Evolutionary conservation across 2,888 invertebrate genomes (phyloP).

Genomic region (Heliconius charithonia): DNA sequence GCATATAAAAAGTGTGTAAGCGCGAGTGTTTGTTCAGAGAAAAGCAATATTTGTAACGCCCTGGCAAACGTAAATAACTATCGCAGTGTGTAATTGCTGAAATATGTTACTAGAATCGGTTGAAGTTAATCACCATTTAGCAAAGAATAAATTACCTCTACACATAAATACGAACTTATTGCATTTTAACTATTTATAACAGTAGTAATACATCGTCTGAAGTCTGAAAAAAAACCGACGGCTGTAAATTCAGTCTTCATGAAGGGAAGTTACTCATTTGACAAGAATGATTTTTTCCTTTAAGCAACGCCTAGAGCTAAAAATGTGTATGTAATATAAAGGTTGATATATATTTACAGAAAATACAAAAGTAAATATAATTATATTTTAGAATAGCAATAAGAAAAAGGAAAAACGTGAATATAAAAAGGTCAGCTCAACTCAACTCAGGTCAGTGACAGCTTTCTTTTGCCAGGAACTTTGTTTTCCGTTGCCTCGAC

Average conservation of each 20-base stretch:
- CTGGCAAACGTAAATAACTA: not conserved
- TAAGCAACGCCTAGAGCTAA: too few relatives aligned
- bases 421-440: not conserved
- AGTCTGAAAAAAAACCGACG: too few relatives aligned
- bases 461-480: slow-evolving; percentile 8
- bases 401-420: not conserved
- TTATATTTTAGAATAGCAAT: not conserved
- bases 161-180: too few relatives aligned
- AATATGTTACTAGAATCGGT: not conserved
- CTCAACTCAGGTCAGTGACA: not conserved
- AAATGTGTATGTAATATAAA: not conserved
- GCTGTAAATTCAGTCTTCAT: not conserved
- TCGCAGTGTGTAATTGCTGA: not conserved
- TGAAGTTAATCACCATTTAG: too few relatives aligned
- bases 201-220: too few relatives aligned
- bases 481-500: not conserved
- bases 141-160: too few relatives aligned
- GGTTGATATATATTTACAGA: not conserved
- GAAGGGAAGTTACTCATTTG: not conserved
- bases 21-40: slow-evolving; percentile 1
- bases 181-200: too few relatives aligned
- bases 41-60: not conserved
- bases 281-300: not conserved
- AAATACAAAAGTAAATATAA: not conserved
- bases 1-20: not conserved